Evolutionary conservation across 1,140 invertebrate genomes (phyloP), one percentile per base, ranked within the genome.

Genomic region (Macrobrachium rosenbergii): DNA sequence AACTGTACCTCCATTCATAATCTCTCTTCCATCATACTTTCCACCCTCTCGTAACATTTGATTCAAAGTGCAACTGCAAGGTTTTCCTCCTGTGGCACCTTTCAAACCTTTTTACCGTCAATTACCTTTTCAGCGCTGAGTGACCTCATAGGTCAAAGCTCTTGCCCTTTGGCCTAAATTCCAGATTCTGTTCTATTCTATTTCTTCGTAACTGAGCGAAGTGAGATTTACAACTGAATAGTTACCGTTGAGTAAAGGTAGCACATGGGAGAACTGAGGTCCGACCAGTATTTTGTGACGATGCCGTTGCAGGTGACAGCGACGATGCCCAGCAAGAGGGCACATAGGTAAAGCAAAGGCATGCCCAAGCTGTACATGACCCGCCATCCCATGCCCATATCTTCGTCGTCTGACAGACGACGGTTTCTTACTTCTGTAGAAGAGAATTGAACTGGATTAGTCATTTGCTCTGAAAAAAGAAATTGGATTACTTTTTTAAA

Each of bases 181-280:
- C 3, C 28, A 37, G 1, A 37, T 37, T 37, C 28, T 37, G 3
- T 37, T 37, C 28, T 37, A 37, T 37, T 37, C 28, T 37, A 37
- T 37, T 37, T 3, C 28, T 14, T 60, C 77, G 28, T 37, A 62
- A 60, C 52, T 23, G 16, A 5, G 19, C 21, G 11, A 69, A 64
- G 14, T 6, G 11, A 28, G 7, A 21, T 28, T 19, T 5, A 5
- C 16, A 58, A 62, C 60, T 7, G 21, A 17, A 11, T 19, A 19
- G 11, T 63, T 21, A 87, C 84, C 84, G 59, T 23, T 23, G 78
- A 59, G 28, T 87, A 87, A 28, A 87, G 84, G 84, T 63, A 87
- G 67, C 84, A 87, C 64, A 45, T 62, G n/a, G 67, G 28, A 0
- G 23, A 0, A 3, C 6, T 43, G 0, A 79, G 52, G 67, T 87